Base-by-base conservation (phyloP, 2,797 vertebrate genomes). In the Cirrhinus molitorella region DNA sequence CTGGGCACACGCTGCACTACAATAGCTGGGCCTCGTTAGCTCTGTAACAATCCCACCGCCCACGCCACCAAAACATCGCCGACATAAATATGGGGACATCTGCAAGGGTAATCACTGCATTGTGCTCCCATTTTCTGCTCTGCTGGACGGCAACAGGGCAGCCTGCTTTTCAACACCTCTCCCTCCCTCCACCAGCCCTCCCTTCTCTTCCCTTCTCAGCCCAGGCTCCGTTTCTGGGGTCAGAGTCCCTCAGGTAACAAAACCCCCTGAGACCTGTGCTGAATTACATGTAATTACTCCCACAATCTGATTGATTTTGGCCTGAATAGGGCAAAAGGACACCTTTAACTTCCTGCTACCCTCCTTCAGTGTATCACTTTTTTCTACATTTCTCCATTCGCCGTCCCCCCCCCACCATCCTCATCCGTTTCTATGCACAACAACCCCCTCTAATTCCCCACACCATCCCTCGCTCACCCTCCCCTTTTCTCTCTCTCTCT, bases 271-370 rank as follows among this genome's bases (percentile, higher is more conserved):
- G 94, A 91, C 94, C 89, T 23, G 96, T 94, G 95, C 96, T 96
- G 96, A 98, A 98, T 99, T 98, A 98, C 97, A 96, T 94, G 96
- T 98, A 98, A 98, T 98, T 98, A 97, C 97, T 96, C 94, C 95
- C 95, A 96, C 95, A 95, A 96, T 91, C 94, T 97, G 98, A 99
- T 98, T 97, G 96, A 98, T 98, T 98, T 97, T 96, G 97, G 96
- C 95, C 95, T 96, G 95, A 96, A 98, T 96, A 90, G 59, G 92
- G 89, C 90, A 75, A 81, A 71, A 91, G 74, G 71, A 95, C 94
- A 95, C 75, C 93, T 93, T 93, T 93, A 93, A 94, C 94, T 94
- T 55, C 83, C 94, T 94, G 93, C 94, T 91, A 94, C 94, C 94
- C 80, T 67, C 93, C 93, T 93, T 94, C 78, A 23, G 94, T 95